Evolutionary conservation across 2,113 vertebrate genomes (phyloP), one percentile per base, ranked within the genome.

Genomic region (Chionomys nivalis): DNA sequence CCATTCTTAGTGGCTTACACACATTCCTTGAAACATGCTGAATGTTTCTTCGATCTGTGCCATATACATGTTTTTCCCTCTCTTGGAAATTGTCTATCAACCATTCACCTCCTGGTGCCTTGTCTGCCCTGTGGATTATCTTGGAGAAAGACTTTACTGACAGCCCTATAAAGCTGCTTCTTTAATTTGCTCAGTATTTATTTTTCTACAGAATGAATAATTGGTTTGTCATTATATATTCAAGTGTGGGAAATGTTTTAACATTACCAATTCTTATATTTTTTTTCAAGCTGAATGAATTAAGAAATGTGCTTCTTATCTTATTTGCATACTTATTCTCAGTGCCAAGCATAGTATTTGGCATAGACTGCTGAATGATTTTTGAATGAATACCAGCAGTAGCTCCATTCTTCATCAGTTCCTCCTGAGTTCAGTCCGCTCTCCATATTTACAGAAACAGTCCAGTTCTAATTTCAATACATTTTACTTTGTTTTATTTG

Each of bases 301-400:
- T 82, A 10, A 93, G 23, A 90, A 90, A 42, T 21, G 8, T 26
- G 11, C 8, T 87, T 87, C 12, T 21, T 82, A 7, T 63, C 58
- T 83, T 8, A 39, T 91, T 91, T 52, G 26, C 11, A 93, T 81
- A 72, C 47, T 75, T 52, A 88, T 88, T 93, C 39, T 91, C 19
- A 66, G 36, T 75, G 63, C 9, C 76, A 95, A 78, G 24, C 12
- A 39, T 24, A 68, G 36, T 55, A 12, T 14, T 78, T 94, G 72
- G 47, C 47, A 93, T 11, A n/a, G 1, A 68, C 13, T 9, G 16
- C 65, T 70, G 12, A 88, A 49, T 93, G 68, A 86, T 86, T 93
- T 33, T 94, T 95, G 77, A 86, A 49, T 68, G 28, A 61, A 68
- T 33, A 21, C 0, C 44, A 31, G 2, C 17, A 88, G 21, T 61